Conservation (phyloP, 2,113 vertebrate genomes). For the Dasyurus viverrinus region DNA sequence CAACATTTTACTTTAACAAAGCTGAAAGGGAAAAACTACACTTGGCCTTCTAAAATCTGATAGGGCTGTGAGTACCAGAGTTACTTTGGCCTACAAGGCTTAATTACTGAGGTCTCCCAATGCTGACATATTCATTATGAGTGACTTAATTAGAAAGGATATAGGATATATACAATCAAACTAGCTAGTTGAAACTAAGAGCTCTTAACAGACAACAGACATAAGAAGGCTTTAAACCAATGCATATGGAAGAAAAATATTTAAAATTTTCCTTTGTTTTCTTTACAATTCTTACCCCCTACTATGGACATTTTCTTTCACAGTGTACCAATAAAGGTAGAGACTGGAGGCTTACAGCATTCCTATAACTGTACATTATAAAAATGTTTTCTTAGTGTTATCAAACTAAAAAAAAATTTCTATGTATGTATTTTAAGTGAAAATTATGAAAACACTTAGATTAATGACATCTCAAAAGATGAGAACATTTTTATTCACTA, state of each 20-base stretch:
- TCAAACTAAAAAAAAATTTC: slow-evolving; percentile 15
- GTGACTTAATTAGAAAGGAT: not conserved
- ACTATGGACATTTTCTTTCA: not conserved
- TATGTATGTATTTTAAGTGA: slow-evolving; percentile 13
- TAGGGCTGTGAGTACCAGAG: not conserved
- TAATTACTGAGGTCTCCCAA: not conserved
- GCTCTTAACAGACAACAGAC: not conserved
- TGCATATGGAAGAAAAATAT: too few relatives aligned
- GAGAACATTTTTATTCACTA: not conserved
- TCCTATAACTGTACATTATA: not conserved
- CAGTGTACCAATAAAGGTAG: not conserved
- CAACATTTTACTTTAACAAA: not conserved
- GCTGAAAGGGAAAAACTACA: not conserved
- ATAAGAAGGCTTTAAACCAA: not conserved
- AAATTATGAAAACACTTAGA: not conserved
- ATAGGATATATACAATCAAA: not conserved
- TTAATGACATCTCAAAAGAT: not conserved
- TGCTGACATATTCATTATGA: too few relatives aligned
- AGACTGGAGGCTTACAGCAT: not conserved
- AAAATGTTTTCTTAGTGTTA: slow-evolving; percentile 12
- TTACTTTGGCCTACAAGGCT: not conserved
- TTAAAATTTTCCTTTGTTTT: not conserved
- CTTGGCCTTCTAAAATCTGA: not conserved
- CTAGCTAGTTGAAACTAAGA: not conserved
- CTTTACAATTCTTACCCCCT: not conserved